A percentile compares a stretch with the other conserved stretches of the same genome.
These are phyloP conservation scores for Hormaphis cornu DNA, from an alignment of 1,140 invertebrate genomes.

Conservation along the genomic window DNA sequence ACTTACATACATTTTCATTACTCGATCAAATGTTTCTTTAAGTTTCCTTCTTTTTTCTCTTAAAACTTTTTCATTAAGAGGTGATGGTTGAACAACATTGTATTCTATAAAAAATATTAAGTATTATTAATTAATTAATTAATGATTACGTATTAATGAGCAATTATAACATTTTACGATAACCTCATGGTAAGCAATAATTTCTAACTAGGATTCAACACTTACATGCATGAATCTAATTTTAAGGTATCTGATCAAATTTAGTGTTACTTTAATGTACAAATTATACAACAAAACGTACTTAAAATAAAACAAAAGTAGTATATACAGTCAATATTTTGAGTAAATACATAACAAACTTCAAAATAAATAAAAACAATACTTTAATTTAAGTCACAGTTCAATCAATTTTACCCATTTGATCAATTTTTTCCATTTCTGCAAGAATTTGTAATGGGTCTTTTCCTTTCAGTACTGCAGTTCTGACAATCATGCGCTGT, in stretches of 20 bases:
- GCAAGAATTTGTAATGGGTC: slow-evolving; percentile 87
- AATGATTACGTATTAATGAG: no score
- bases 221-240: no score
- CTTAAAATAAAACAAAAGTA: no score
- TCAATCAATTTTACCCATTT: slow-evolving; percentile 68
- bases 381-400: not conserved
- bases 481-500: slow-evolving; percentile 86
- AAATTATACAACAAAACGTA: not conserved
- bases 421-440: slow-evolving; percentile 95
- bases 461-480: slow-evolving; percentile 96
- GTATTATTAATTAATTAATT: not conserved
- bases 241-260: no score
- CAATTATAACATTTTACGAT: no score
- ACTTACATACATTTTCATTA: slow-evolving; percentile 94
- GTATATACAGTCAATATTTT: no score
- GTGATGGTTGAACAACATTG: slow-evolving; percentile 85
- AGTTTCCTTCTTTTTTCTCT: slow-evolving; percentile 94
- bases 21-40: slow-evolving; percentile 86
- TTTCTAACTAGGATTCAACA: no score
- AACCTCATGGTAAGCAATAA: no score
- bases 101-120: slow-evolving; percentile 61
- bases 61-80: slow-evolving; percentile 90
- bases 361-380: no score
- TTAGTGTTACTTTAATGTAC: not conserved
- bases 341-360: no score